phyloP scores from a whole-genome alignment of 2,113 vertebrate species.

The Chaetops frenatus region DNA sequence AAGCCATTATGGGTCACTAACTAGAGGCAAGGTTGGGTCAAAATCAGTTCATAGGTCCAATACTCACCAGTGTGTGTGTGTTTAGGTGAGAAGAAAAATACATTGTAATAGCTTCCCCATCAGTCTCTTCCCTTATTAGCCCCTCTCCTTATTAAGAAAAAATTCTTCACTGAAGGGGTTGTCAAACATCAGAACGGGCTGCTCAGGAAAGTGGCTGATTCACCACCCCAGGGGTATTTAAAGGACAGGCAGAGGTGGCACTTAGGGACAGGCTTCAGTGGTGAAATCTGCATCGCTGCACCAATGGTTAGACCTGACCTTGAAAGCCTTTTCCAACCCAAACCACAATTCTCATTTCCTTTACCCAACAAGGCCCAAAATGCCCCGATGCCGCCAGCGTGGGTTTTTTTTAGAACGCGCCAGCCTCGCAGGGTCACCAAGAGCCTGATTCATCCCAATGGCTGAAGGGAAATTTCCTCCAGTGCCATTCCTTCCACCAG shows the following conservation, averaged over 20 bases:
- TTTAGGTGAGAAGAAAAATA: neutral
- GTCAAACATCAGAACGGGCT: neutral
- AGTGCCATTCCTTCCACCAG: neutral
- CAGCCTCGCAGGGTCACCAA: neutral
- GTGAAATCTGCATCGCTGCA: neutral
- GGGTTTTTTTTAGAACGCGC: neutral
- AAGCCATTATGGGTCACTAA: neutral
- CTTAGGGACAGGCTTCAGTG: neutral
- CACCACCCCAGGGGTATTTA: neutral
- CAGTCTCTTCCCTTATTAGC: neutral
- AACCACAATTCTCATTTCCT: neutral
- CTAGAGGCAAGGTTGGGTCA: neutral
- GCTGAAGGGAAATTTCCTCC: neutral
- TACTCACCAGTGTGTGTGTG: neutral
- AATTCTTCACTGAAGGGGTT: neutral
- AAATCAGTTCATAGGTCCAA: neutral
- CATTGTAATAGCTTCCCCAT: neutral
- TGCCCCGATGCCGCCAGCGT: neutral
- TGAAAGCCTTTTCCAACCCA: neutral
- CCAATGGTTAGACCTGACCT: neutral
- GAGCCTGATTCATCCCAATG: neutral
- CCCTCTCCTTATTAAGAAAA: neutral
- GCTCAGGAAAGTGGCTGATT: neutral
- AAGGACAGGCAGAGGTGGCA: neutral
- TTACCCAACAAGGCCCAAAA: rapidly evolving